Evolutionary conservation across 2,888 invertebrate genomes (phyloP), one percentile per base, ranked within the genome.

Genomic region (Laspeyria flexula): DNA sequence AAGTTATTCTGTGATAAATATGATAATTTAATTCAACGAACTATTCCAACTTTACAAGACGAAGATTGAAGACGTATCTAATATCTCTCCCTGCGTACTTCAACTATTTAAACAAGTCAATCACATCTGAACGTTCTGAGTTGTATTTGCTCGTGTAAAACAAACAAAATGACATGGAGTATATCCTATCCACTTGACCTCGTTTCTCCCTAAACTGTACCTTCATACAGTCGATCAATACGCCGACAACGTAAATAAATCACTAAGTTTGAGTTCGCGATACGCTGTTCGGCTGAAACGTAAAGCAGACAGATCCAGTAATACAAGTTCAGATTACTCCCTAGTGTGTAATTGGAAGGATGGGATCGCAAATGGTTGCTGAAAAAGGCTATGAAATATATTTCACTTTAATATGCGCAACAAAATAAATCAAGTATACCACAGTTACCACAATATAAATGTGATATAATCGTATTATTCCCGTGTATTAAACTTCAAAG

Each of bases 201-300:
- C 82, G 76, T 85, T 90, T 82, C 79, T 73, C 82, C 78, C 77
- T 78, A 76, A 81, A 81, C 79, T 77, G 78, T 77, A 78, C 76
- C 78, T 78, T 74, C 81, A 83, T 79, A 77, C 79, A 75, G 66
- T 60, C 79, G 87, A 89, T 90, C 88, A 80, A 89, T 90, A 88
- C 82, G 40, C 64, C 73, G 74, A 67, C 79, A 83, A 80, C 85
- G 85, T 87, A 87, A 87, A 89, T 87, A 88, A 90, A 90, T 89
- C 87, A 88, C 85, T 77, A 81, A 88, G 79, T 85, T 85, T 77
- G 81, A 79, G 81, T 77, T 68, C 71, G 75, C 75, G 70, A 78
- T 73, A 71, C 65, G 69, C 65, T 62, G 44, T 43, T 33, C 43
- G 11, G 43, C 43, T 43, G 27, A 39, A 49, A 42, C 45, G 44